Evolutionary conservation across 1,140 invertebrate genomes (phyloP), one percentile per base, ranked within the genome.

Genomic region (Himalopsyche phryganea): DNA sequence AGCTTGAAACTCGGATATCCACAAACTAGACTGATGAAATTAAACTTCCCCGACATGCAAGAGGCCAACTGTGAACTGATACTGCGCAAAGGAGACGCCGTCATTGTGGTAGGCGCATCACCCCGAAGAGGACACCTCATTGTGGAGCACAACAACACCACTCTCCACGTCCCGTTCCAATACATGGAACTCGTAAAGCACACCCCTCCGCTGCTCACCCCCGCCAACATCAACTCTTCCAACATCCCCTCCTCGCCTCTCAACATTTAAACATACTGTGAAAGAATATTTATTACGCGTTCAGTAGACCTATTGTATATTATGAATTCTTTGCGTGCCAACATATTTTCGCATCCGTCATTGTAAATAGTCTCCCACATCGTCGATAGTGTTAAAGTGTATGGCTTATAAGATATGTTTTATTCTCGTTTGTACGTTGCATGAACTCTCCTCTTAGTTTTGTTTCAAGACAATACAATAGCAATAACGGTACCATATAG

Each of bases 1-100:
- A 94, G 94, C 73, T 90, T 91, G n/a, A 95, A 95, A 77, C 73
- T 96, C 52, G 86, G 90, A 58, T 96, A 95, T 78, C 94, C 94
- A 28, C 94, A 96, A 77, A 91, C 86, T 50, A 83, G 94, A 68
- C 78, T 91, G 18, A 92, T 96, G 90, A 92, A 92, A 74, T 87
- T 88, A 81, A 87, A 90, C 60, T 96, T 89, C 77, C 88, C 89
- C 4, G 83, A 83, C 74, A 78, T 69, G 70, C 73, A 44, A 69
- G 71, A 50, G 70, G 75, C 66, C 76, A 79, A 56, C 76, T 81
- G 65, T 71, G 76, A 69, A 64, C 68, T 66, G 52, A 82, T 84
- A 1, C 72, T 92, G 38, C 73, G 85, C 46, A 92, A 92, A 73
- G 90, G 91, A 23, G 90, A 93, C 67, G 83, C 85, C 5, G 91